Evolutionary conservation across 2,888 invertebrate species (phyloP).

Genomic region (Leptura quadrifasciata): DNA sequence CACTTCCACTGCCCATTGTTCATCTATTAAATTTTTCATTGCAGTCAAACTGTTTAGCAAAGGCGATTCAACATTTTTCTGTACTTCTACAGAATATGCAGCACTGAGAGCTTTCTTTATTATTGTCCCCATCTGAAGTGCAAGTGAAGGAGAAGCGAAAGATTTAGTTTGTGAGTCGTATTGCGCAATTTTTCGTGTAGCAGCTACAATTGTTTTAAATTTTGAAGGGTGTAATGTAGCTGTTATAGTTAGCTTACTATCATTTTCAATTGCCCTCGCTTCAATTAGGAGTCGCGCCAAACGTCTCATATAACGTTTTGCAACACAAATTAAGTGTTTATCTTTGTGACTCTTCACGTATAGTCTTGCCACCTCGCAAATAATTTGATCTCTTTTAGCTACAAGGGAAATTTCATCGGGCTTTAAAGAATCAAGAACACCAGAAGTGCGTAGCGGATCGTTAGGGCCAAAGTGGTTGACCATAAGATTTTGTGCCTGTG

Average conservation of each 20-base stretch:
- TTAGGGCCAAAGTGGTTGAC: neutral
- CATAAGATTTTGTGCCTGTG: neutral
- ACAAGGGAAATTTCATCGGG: slow-evolving; percentile 50
- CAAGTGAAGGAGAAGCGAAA: neutral
- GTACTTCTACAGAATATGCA: neutral
- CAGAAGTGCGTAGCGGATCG: neutral
- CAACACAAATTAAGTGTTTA: slow-evolving; percentile 51
- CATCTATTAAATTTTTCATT: neutral
- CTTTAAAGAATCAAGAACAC: neutral
- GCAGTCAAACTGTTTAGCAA: neutral
- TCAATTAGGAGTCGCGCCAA: neutral
- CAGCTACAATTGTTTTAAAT: neutral
- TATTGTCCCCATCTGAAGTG: neutral
- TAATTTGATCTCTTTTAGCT: slow-evolving; percentile 53
- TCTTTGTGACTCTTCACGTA: slow-evolving; percentile 50
- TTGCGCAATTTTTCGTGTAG: neutral
- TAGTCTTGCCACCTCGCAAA: slow-evolving; percentile 52
- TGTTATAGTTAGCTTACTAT: neutral
- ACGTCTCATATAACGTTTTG: slow-evolving; percentile 9
- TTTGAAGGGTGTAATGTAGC: neutral
- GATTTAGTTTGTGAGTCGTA: neutral
- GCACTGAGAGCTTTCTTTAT: neutral
- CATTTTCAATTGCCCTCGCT: neutral
- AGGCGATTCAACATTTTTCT: neutral
- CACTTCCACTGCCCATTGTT: neutral